Conservation (phyloP, 2,888 invertebrate species). For the Syritta pipiens region DNA sequence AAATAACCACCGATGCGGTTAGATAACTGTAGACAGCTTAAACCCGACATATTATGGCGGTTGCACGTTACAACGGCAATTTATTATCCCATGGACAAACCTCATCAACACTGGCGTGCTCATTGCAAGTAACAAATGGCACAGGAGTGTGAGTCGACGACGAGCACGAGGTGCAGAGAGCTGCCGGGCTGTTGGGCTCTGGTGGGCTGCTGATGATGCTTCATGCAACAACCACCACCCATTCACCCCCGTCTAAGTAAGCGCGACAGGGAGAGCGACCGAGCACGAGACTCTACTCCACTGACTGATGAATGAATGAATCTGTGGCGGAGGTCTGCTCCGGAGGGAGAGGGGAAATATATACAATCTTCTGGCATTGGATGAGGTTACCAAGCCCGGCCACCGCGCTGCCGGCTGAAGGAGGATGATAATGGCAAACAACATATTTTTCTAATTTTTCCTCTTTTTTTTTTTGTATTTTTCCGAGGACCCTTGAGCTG, state of each 20-base stretch:
- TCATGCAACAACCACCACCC: constrained; percentile 38
- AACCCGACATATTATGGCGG: no score
- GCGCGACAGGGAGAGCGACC: constrained; percentile 44
- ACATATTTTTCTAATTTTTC: constrained; percentile 40
- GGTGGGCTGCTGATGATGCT: constrained; percentile 38
- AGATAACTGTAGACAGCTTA: no score
- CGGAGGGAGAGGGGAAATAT: neutral
- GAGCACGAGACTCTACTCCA: no score
- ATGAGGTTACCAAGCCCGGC: constrained; percentile 22
- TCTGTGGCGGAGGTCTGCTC: constrained; percentile 36
- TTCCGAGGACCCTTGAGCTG: constrained; percentile 47
- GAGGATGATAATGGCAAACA: constrained; percentile 57
- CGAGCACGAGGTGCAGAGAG: constrained; percentile 10
- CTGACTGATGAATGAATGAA: constrained; percentile 46
- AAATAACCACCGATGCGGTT: no score
- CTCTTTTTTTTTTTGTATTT: constrained; percentile 19
- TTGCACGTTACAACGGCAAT: neutral
- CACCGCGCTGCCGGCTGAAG: constrained; percentile 13
- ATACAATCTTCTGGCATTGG: constrained; percentile 36
- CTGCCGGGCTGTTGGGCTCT: no score
- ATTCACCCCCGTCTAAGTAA: constrained; percentile 47
- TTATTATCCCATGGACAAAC: constrained; percentile 45
- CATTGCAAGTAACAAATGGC: constrained; percentile 28
- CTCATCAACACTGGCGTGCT: constrained; percentile 31
- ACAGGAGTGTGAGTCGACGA: no score